Percentiles rank a stretch among this genome's conserved stretches.
Evolutionary conservation across 2,888 invertebrate genomes (phyloP).

Genomic region (Dioctria rufipes): DNA sequence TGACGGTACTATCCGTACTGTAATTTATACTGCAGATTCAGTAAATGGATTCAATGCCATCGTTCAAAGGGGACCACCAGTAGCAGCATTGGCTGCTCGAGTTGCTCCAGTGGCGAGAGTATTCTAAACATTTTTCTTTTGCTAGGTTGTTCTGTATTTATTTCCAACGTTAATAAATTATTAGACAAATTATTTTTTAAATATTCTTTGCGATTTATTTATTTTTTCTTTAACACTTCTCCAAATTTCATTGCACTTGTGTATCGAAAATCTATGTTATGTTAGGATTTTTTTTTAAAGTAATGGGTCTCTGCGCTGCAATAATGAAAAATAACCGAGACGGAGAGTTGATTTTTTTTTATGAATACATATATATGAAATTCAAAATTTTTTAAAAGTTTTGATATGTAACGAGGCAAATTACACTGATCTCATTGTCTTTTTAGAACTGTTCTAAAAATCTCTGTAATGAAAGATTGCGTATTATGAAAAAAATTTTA

Average conservation of each 20-base stretch:
- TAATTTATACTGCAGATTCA: slow-evolving; percentile 77
- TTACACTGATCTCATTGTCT: too few relatives aligned
- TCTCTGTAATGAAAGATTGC: too few relatives aligned
- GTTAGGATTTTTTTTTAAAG: not conserved
- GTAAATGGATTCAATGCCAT: slow-evolving; percentile 77
- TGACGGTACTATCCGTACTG: slow-evolving; percentile 75
- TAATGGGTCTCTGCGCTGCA: not conserved
- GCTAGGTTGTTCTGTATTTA: slow-evolving; percentile 19
- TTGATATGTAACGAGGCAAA: too few relatives aligned
- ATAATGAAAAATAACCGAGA: not conserved
- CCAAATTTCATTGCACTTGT: not conserved
- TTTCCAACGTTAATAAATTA: slow-evolving; percentile 21
- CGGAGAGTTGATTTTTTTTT: too few relatives aligned
- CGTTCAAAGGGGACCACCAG: slow-evolving; percentile 76
- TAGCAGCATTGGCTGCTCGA: slow-evolving; percentile 62
- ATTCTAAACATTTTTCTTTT: slow-evolving; percentile 44
- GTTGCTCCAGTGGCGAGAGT: slow-evolving; percentile 13
- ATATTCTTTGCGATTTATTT: not conserved
- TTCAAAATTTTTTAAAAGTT: too few relatives aligned
- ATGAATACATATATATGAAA: too few relatives aligned
- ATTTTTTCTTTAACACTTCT: not conserved
- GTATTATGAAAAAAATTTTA: too few relatives aligned
- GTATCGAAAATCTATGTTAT: too few relatives aligned
- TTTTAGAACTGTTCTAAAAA: too few relatives aligned
- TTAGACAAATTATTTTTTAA: not conserved